These are phyloP conservation scores for Julus scandinavius DNA, from an alignment of 2,888 invertebrate species.

Conservation along the genomic window DNA sequence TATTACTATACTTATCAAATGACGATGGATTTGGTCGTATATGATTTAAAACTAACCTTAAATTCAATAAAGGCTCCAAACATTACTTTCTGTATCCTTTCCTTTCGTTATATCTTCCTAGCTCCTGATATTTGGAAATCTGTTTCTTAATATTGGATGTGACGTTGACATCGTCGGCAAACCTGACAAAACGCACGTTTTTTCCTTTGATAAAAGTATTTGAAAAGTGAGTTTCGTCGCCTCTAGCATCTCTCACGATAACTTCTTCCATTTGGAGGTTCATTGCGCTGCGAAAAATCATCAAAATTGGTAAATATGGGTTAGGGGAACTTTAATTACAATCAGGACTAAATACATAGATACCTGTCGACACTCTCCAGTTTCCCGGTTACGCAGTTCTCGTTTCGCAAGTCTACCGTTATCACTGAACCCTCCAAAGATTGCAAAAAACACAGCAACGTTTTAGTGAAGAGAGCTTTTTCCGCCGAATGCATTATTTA, in stretches of 20 bases:
- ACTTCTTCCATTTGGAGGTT: constrained; percentile 15
- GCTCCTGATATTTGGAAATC: background rate
- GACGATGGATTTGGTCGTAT: background rate
- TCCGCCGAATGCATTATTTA: background rate
- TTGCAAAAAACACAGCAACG: constrained; percentile 44
- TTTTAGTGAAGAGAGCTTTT: constrained; percentile 36
- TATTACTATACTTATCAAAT: background rate
- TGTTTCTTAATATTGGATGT: background rate
- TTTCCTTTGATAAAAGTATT: constrained; percentile 13
- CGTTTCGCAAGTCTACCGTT: constrained; percentile 45
- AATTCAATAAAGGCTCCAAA: background rate
- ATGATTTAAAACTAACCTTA: too few species aligned
- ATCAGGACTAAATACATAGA: background rate
- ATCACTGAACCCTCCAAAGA: background rate
- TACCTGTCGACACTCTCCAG: constrained; percentile 44
- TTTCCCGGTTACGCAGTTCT: background rate
- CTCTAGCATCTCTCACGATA: too few species aligned
- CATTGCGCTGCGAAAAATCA: background rate
- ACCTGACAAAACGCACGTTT: background rate
- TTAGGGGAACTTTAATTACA: too few species aligned
- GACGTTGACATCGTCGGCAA: background rate
- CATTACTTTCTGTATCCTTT: background rate
- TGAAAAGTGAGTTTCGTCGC: background rate
- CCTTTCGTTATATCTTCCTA: background rate
- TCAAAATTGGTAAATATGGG: too few species aligned